A percentile compares a stretch with the other conserved stretches of the same genome.
Conservation (phyloP, 2,888 invertebrate species). For the Heteropelma amictum region DNA sequence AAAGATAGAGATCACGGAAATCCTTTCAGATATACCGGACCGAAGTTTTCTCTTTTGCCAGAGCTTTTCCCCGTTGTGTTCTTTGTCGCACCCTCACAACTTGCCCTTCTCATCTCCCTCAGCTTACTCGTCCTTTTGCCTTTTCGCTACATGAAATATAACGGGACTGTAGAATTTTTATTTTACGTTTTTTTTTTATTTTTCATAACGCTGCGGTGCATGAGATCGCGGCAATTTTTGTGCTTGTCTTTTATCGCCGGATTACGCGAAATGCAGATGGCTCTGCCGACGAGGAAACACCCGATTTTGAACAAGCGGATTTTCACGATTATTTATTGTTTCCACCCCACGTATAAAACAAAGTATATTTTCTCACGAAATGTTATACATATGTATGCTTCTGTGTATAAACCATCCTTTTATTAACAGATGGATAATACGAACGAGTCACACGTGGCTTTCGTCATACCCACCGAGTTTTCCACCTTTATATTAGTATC, state of each 20-base stretch:
- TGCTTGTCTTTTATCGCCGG: slow-evolving; percentile 53
- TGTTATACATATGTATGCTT: neutral
- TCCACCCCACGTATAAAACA: neutral
- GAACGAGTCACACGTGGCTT: too few relatives aligned
- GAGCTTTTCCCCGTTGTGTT: slow-evolving; percentile 12
- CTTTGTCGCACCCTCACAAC: neutral
- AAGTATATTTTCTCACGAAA: slow-evolving; percentile 26
- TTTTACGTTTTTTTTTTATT: neutral
- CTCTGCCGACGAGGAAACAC: slow-evolving; percentile 20
- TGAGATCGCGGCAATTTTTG: slow-evolving; percentile 22
- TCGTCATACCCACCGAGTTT: too few relatives aligned
- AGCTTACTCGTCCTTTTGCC: slow-evolving; percentile 17
- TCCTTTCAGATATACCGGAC: slow-evolving; percentile 27
- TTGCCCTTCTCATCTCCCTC: neutral
- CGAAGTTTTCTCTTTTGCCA: slow-evolving; percentile 6
- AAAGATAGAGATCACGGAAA: slow-evolving; percentile 12
- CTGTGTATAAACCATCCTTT: too few relatives aligned
- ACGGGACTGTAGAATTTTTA: slow-evolving; percentile 12
- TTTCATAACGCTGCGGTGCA: slow-evolving; percentile 6
- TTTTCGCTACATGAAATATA: slow-evolving; percentile 7
- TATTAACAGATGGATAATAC: too few relatives aligned
- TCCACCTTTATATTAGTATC: too few relatives aligned
- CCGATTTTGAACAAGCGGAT: slow-evolving; percentile 43
- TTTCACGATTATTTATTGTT: slow-evolving; percentile 56
- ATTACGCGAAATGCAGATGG: slow-evolving; percentile 59